Conservation (phyloP, 1,140 invertebrate genomes). For the Thaumetopoea pityocampa region DNA sequence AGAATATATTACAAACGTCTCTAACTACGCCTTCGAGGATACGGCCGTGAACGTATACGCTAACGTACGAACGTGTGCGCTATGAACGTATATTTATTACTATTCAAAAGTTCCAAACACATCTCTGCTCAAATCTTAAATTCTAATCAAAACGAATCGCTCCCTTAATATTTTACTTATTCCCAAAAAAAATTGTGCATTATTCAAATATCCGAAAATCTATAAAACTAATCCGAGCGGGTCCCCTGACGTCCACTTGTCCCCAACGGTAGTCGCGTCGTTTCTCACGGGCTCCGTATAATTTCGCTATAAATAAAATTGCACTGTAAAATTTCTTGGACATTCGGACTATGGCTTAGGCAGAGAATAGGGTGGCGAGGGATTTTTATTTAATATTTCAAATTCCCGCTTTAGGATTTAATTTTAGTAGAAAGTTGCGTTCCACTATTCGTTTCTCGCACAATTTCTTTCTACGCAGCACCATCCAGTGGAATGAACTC, state of each 20-base stretch:
- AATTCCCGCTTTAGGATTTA: background rate
- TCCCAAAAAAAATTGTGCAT: conserved; percentile 18
- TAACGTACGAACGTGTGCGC: no score
- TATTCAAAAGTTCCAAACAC: no score
- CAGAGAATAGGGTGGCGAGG: conserved; percentile 1
- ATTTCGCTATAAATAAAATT: conserved; percentile 65
- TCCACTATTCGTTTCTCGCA: no score
- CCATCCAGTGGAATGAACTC: no score
- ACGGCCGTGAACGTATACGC: no score
- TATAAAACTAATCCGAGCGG: conserved; percentile 20
- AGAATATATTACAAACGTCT: no score
- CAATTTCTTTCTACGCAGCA: no score
- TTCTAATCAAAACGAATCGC: conserved; percentile 7
- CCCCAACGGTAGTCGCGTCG: conserved; percentile 7
- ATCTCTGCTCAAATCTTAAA: background rate
- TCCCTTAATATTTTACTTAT: conserved; percentile 9
- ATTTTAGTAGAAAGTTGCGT: no score
- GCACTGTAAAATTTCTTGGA: conserved; percentile 49
- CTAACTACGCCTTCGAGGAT: no score
- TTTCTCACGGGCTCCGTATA: conserved; percentile 59
- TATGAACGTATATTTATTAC: no score
- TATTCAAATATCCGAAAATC: conserved; percentile 34
- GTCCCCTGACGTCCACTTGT: conserved; percentile 7
- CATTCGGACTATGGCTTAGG: conserved; percentile 14
- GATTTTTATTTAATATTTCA: background rate